Conservation (phyloP, 2,888 invertebrate species). For the Operophtera brumata region DNA sequence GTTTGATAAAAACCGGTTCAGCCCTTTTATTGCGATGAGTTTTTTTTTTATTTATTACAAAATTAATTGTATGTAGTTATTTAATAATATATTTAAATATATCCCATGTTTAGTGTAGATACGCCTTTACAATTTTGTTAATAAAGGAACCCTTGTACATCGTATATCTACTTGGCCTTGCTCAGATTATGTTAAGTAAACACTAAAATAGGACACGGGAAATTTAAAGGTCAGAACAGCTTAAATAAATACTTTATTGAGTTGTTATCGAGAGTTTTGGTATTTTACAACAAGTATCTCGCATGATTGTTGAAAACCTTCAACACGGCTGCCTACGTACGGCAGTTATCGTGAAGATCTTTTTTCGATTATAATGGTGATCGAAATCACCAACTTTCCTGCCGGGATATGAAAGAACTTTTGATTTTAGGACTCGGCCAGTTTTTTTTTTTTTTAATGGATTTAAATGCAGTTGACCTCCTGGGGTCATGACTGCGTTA, state of each 20-base stretch:
- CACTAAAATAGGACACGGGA: slow-evolving; percentile 50
- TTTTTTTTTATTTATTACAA: no score
- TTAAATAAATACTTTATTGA: slow-evolving; percentile 34
- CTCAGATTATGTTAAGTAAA: slow-evolving; percentile 18
- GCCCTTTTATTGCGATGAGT: no score
- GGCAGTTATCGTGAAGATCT: no score
- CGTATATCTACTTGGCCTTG: slow-evolving; percentile 34
- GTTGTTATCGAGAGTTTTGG: slow-evolving; percentile 26
- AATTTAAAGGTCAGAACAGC: slow-evolving; percentile 39
- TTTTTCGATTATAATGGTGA: background rate
- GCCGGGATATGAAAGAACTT: no score
- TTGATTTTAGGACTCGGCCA: no score
- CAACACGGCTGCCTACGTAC: no score
- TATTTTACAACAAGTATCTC: slow-evolving; percentile 12
- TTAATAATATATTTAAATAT: background rate
- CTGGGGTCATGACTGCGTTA: no score
- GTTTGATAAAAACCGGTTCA: no score
- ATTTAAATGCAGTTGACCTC: no score
- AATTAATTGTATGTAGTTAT: no score
- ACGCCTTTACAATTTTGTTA: slow-evolving; percentile 27
- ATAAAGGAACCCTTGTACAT: slow-evolving; percentile 24
- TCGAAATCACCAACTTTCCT: no score
- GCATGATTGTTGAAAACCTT: slow-evolving; percentile 20
- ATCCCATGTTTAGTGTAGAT: slow-evolving; percentile 11
- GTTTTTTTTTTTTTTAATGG: no score